Conservation (phyloP, 2,113 vertebrate species). For the Indicator indicator region DNA sequence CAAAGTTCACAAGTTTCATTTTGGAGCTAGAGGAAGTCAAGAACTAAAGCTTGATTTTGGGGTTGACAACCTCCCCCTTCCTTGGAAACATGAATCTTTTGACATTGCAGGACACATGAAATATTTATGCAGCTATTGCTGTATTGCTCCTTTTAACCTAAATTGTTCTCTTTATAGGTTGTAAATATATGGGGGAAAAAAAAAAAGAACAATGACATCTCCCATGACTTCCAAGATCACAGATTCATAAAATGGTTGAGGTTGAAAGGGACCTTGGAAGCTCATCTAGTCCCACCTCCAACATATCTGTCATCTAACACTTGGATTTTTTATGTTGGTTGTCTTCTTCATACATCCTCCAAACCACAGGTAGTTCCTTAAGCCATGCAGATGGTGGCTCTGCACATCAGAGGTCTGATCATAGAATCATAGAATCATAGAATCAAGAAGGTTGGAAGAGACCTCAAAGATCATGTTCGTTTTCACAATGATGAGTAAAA, state of each 20-base stretch:
- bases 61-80: background rate
- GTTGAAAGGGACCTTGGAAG: background rate
- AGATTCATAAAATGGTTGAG: background rate
- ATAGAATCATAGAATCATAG: too few relatives aligned
- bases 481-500: background rate
- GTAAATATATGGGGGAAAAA: background rate
- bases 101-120: background rate
- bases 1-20: background rate
- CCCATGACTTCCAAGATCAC: background rate
- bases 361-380: fast-evolving
- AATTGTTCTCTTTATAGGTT: background rate
- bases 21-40: background rate
- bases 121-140: background rate
- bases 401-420: background rate
- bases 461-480: background rate
- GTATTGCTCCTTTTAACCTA: background rate
- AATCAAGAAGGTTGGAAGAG: too few relatives aligned
- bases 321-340: background rate
- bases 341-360: background rate
- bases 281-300: background rate
- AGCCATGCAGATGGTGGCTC: fast-evolving
- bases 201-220: background rate
- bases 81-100: background rate
- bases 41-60: background rate
- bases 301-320: fast-evolving